phyloP scores from a whole-genome alignment of 2,797 vertebrate species.

The Hippoglossus hippoglossus region DNA sequence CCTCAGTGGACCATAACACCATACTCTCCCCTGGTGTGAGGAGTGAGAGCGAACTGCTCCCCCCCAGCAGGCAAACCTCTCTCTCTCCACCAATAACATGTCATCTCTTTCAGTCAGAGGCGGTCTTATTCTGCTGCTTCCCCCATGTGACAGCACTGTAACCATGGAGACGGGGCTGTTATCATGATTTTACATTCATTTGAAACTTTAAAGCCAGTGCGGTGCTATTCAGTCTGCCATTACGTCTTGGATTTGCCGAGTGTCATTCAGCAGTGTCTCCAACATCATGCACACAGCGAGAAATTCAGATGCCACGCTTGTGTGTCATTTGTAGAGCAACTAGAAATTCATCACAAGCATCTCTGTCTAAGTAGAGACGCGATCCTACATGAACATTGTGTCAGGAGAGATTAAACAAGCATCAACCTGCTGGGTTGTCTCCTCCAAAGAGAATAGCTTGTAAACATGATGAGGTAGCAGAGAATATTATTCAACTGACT shows the following conservation, averaged over 20 bases:
- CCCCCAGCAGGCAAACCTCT: constrained; percentile 27
- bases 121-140: constrained; percentile 7
- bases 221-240: constrained; percentile 3
- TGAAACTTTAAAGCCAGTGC: constrained; percentile 29
- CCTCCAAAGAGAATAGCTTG: constrained; percentile 37
- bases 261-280: constrained; percentile 3
- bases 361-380: constrained; percentile 35
- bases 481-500: constrained; percentile 17
- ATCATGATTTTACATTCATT: constrained; percentile 12
- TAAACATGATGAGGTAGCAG: constrained; percentile 39
- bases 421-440: constrained; percentile 50
- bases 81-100: constrained; percentile 14
- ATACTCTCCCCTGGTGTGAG: constrained; percentile 22
- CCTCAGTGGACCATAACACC: constrained; percentile 17
- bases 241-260: constrained; percentile 8
- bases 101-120: constrained; percentile 14
- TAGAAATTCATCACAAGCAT: constrained; percentile 9
- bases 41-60: constrained; percentile 6
- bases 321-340: constrained; percentile 33
- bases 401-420: constrained; percentile 57
- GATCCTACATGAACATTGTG: constrained; percentile 52
- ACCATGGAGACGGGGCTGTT: constrained; percentile 50
- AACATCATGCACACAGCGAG: constrained; percentile 17
- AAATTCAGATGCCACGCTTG: constrained; percentile 29
- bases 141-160: constrained; percentile 25